Conservation (phyloP, 2,113 vertebrate genomes). For the Lasiurus borealis region DNA sequence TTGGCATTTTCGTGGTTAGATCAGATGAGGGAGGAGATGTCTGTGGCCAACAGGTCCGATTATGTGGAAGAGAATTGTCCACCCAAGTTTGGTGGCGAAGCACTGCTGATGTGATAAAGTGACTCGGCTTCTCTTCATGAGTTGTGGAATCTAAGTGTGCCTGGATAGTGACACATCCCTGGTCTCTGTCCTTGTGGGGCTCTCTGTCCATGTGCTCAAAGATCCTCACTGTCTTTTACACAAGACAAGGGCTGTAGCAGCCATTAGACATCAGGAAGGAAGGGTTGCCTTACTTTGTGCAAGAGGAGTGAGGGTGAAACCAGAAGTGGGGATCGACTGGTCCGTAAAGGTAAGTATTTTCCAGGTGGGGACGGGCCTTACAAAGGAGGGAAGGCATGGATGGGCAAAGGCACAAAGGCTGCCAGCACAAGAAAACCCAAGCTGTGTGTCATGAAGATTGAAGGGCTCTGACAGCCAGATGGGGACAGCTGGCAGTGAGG, state of each 20-base stretch:
- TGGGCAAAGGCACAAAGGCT: background rate
- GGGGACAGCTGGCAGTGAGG: background rate
- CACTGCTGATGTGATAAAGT: background rate
- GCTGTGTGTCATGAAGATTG: background rate
- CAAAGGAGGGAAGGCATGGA: background rate
- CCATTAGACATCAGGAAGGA: background rate
- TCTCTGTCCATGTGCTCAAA: background rate
- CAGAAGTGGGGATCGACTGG: background rate
- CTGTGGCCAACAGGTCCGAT: background rate
- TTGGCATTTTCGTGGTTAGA: slow-evolving; percentile 7
- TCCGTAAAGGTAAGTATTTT: background rate
- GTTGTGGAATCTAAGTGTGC: background rate
- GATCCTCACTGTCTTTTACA: background rate
- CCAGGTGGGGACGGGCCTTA: background rate
- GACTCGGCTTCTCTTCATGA: background rate
- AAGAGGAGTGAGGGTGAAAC: background rate
- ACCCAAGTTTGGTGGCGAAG: background rate
- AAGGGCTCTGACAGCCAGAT: background rate
- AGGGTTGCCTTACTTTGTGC: background rate
- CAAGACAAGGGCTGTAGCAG: background rate
- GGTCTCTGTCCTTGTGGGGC: background rate
- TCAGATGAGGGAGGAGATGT: background rate
- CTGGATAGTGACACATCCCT: background rate
- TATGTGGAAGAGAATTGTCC: background rate
- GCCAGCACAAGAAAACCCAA: background rate